Evolutionary conservation across 2,797 vertebrate species (phyloP), one percentile per base, ranked within the genome.

Genomic region (Hippopotamyrus pictus): DNA sequence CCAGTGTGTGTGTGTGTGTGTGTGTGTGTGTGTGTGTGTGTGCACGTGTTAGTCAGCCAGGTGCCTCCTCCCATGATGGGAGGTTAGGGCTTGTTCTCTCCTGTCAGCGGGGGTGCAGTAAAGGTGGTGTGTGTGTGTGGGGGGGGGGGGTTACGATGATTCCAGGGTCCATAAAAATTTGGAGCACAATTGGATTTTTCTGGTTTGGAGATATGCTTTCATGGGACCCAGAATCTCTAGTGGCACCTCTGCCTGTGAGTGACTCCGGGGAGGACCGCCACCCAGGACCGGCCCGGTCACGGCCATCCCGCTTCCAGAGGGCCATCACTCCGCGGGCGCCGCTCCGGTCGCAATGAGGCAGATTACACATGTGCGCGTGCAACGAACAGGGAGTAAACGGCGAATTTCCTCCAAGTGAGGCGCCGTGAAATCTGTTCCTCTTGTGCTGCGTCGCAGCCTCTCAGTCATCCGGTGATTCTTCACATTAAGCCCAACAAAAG

Each of bases 401-500:
- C 2, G 2, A 76, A 76, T 76, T 41, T 76, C 73, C 73, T 76
- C 5, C 2, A 0, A 76, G 37, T 0, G 17, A 76, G 37, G 6
- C 17, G 37, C 33, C 33, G 73, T 76, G 5, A 76, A 76, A 76
- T 44, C 73, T 76, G 73, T 76, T 53, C 22, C 22, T 14, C 46
- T 85, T 51, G n/a, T 85, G 83, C 17, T 85, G 83, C 11, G 46
- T 12, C 9, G 82, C 44, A 84, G 82, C 46, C 44, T 84, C 82
- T 50, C 44, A 84, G 41, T 25, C 82, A 51, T 25, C 82, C 82
- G 12, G 25, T 12, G 46, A 62, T 46, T 59, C 54, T 57, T 85
- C 88, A 62, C 87, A 88, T 82, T 76, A 79, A 88, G n/a, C 41
- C 44, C 65, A 88, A 84, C 33, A 51, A 83, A 85, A 89, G 29